phyloP scores from a whole-genome alignment of 1,140 invertebrate genomes.

The Propsilocerus akamusi region DNA sequence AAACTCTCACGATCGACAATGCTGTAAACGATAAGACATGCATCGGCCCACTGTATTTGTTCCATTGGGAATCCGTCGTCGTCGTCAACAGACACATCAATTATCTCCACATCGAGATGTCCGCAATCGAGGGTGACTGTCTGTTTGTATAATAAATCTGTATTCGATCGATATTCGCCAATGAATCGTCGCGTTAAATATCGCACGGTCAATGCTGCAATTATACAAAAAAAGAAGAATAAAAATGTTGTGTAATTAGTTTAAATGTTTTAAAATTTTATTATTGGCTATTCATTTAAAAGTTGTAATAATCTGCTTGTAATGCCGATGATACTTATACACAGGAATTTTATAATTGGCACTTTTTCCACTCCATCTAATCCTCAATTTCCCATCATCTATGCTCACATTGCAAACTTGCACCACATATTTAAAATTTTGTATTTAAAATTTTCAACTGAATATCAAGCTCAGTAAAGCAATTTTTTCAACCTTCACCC shows the following conservation, averaged over 20 bases:
- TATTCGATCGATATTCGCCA: constrained; percentile 62
- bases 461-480: too few relatives aligned
- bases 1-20: constrained; percentile 53
- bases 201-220: constrained; percentile 56
- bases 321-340: too few relatives aligned
- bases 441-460: too few relatives aligned
- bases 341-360: too few relatives aligned
- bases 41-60: constrained; percentile 56
- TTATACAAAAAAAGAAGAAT: constrained; percentile 21
- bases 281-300: too few relatives aligned
- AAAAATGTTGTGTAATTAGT: too few relatives aligned
- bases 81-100: constrained; percentile 51
- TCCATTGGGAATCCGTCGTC: constrained; percentile 32
- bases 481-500: constrained; percentile 2
- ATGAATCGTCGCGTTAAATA: constrained; percentile 59
- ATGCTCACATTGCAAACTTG: too few relatives aligned
- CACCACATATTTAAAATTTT: too few relatives aligned
- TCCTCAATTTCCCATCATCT: too few relatives aligned
- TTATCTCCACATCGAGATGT: constrained; percentile 52
- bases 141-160: constrained; percentile 60
- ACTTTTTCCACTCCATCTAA: too few relatives aligned
- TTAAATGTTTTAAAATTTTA: too few relatives aligned
- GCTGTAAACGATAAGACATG: constrained; percentile 58
- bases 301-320: too few relatives aligned
- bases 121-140: constrained; percentile 47